Conservation (phyloP, 2,888 invertebrate species). For the Dryocosmus kuriphilus region DNA sequence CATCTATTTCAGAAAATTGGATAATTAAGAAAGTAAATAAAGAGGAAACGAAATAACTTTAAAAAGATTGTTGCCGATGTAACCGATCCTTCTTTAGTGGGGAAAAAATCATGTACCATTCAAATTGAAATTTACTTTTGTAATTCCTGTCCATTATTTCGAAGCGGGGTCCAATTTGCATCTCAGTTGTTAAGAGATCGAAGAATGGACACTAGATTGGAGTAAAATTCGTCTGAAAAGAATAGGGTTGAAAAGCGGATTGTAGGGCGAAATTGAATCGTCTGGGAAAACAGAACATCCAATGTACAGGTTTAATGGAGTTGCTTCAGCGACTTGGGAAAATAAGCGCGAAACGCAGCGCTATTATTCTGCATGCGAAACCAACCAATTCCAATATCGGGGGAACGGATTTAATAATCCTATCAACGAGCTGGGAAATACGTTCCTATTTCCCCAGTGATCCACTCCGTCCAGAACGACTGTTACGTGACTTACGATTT, state of each 20-base stretch:
- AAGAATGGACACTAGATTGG: background rate
- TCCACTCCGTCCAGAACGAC: constrained; percentile 5
- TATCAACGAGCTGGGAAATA: constrained; percentile 16
- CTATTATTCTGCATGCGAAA: constrained; percentile 14
- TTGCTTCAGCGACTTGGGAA: constrained; percentile 2
- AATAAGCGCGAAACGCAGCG: background rate
- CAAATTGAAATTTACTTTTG: too few species aligned
- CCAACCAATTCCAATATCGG: constrained; percentile 7
- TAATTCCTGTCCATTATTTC: background rate
- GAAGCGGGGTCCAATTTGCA: background rate
- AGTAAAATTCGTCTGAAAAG: background rate
- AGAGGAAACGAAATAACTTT: too few species aligned
- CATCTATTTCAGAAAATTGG: too few species aligned
- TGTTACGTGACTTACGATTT: constrained; percentile 36
- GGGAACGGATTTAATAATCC: constrained; percentile 18
- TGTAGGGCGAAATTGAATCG: background rate
- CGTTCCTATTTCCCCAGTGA: constrained; percentile 30
- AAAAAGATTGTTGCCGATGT: too few species aligned
- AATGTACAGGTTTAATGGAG: constrained; percentile 1
- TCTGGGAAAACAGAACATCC: background rate
- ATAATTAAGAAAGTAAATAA: too few species aligned
- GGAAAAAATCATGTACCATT: too few species aligned
- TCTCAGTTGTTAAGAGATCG: background rate
- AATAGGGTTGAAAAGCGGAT: background rate
- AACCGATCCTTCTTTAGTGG: too few species aligned